Evolutionary conservation across 1,140 invertebrate species (phyloP).

Genomic region (Drosophila ambigua): DNA sequence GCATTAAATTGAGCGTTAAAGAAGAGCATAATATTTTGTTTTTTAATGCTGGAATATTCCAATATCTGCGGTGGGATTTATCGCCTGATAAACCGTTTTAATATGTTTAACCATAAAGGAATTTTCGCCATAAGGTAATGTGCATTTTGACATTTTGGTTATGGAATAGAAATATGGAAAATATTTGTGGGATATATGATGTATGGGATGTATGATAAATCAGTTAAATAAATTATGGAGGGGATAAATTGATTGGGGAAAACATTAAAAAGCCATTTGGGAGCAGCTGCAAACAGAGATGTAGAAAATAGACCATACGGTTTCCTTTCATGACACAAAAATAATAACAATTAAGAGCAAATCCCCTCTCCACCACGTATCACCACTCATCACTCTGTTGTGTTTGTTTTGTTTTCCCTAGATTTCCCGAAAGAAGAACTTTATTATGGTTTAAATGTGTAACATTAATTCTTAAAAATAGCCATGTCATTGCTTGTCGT

Average conservation of each 20-base stretch:
- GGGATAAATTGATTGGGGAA: not conserved
- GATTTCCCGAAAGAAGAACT: slow-evolving; percentile 50
- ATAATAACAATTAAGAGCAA: too few species aligned
- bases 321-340: not conserved
- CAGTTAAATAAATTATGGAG: not conserved
- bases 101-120: slow-evolving; percentile 40
- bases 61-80: slow-evolving; percentile 23
- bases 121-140: not conserved
- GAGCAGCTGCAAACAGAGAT: too few species aligned
- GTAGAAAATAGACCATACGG: not conserved
- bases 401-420: slow-evolving; percentile 34
- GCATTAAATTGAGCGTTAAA: slow-evolving; percentile 66
- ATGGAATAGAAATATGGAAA: not conserved
- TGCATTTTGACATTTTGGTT: not conserved
- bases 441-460: slow-evolving; percentile 47
- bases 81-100: slow-evolving; percentile 55
- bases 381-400: not conserved
- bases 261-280: too few species aligned
- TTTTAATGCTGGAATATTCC: slow-evolving; percentile 8
- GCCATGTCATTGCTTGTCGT: slow-evolving; percentile 51
- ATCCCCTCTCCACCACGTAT: not conserved
- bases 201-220: not conserved
- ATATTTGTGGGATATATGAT: not conserved
- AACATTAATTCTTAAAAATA: slow-evolving; percentile 36
- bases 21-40: slow-evolving; percentile 5